A percentile compares a stretch with the other conserved stretches of the same genome.
Conservation (phyloP, 2,888 invertebrate species). For the Aphidoletes aphidimyza region DNA sequence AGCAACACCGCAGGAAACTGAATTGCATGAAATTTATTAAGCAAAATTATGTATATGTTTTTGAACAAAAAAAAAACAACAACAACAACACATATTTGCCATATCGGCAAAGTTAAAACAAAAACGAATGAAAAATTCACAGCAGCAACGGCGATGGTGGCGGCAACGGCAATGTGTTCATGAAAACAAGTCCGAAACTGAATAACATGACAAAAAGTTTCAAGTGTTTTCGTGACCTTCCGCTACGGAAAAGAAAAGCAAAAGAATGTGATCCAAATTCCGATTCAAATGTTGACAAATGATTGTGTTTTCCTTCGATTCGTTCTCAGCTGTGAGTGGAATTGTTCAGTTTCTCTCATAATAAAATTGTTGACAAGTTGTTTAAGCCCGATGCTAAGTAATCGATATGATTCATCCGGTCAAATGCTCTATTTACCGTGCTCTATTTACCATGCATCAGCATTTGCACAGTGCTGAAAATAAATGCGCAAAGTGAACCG, state of each 20-base stretch:
- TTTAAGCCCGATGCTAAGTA: background rate
- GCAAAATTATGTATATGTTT: slow-evolving; percentile 42
- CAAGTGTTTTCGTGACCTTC: slow-evolving; percentile 45
- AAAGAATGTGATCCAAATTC: slow-evolving; percentile 4
- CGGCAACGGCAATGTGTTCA: background rate
- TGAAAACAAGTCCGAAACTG: background rate
- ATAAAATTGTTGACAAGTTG: slow-evolving; percentile 28
- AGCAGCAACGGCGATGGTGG: background rate
- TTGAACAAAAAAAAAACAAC: too few relatives aligned
- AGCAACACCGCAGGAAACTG: slow-evolving; percentile 53
- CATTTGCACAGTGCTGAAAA: too few relatives aligned
- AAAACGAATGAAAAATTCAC: background rate
- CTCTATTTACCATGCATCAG: background rate
- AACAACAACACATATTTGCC: slow-evolving; percentile 34
- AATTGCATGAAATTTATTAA: slow-evolving; percentile 52
- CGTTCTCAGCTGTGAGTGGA: background rate
- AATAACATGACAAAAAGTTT: background rate
- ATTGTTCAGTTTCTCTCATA: too few relatives aligned
- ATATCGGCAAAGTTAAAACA: slow-evolving; percentile 51
- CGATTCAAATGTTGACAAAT: slow-evolving; percentile 4
- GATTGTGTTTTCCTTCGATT: background rate
- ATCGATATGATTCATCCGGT: background rate
- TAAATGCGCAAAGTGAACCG: background rate
- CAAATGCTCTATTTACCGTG: background rate
- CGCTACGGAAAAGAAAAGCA: background rate